These are phyloP conservation scores for Ornithoptera alexandrae DNA, from an alignment of 2,888 invertebrate species.

Conservation along the genomic window DNA sequence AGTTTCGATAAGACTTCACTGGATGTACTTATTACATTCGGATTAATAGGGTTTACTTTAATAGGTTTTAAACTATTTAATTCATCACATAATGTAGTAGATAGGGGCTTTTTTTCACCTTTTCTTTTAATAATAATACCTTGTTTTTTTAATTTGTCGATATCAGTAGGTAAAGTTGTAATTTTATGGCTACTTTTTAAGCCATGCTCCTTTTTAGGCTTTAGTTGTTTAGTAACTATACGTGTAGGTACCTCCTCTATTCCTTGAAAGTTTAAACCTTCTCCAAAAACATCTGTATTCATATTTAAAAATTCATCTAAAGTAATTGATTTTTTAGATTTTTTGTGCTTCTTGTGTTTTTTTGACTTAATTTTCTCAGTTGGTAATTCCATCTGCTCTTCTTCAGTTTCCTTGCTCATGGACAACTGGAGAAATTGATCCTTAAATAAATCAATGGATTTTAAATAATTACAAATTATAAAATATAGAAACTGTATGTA, in stretches of 20 bases:
- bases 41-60: conserved; percentile 28
- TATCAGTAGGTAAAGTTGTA: conserved; percentile 46
- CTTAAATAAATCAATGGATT: conserved; percentile 44
- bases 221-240: conserved; percentile 60
- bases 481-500: not conserved
- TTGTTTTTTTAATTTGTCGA: conserved; percentile 66
- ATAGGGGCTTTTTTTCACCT: conserved; percentile 32
- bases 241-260: conserved; percentile 71
- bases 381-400: conserved; percentile 34
- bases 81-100: conserved; percentile 23
- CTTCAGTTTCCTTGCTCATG: conserved; percentile 54
- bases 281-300: conserved; percentile 75
- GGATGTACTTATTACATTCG: conserved; percentile 43
- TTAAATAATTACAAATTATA: not conserved
- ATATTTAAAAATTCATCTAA: conserved; percentile 73
- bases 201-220: conserved; percentile 46
- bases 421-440: conserved; percentile 64
- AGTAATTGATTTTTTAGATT: conserved; percentile 71
- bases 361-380: conserved; percentile 52
- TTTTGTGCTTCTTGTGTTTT: conserved; percentile 73
- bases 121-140: conserved; percentile 68
- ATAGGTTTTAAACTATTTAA: conserved; percentile 33
- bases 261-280: conserved; percentile 69
- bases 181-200: conserved; percentile 38
- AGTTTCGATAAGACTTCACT: conserved; percentile 64